A percentile compares a stretch with the other conserved stretches of the same genome.
These are phyloP conservation scores for Pseudococcus jackbeardsleyi DNA, from an alignment of 2,888 invertebrate species.

Conservation along the genomic window DNA sequence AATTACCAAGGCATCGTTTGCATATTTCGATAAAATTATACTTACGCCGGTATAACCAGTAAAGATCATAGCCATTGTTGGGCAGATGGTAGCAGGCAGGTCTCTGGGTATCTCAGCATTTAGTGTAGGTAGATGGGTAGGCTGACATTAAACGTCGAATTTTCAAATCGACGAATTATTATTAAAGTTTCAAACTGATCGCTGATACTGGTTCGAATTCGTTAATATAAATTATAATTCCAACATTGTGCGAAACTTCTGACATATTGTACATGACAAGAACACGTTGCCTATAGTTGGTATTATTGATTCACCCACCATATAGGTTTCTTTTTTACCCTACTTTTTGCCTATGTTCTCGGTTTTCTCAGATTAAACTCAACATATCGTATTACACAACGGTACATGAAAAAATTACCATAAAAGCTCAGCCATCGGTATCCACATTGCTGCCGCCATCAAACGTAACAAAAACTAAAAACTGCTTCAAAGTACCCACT, in stretches of 20 bases:
- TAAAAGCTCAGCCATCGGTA: not conserved
- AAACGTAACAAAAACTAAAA: constrained; percentile 46
- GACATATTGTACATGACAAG: constrained; percentile 31
- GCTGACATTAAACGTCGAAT: not conserved
- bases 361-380: constrained; percentile 20
- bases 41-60: not conserved
- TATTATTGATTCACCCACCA: constrained; percentile 1
- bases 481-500: constrained; percentile 36
- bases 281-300: not conserved
- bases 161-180: not conserved
- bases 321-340: not conserved
- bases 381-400: constrained; percentile 40
- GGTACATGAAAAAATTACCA: constrained; percentile 44
- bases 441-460: not conserved
- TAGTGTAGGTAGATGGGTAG: not conserved
- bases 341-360: not conserved
- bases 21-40: constrained; percentile 24
- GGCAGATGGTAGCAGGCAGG: not conserved
- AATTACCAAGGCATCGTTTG: not conserved
- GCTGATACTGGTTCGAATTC: not conserved
- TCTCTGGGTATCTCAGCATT: too few relatives aligned
- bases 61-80: not conserved
- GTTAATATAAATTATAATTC: not conserved
- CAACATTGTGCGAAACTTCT: constrained; percentile 4
- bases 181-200: constrained; percentile 22